Evolutionary conservation across 2,888 invertebrate genomes (phyloP).

Genomic region (Eristalis pertinax): DNA sequence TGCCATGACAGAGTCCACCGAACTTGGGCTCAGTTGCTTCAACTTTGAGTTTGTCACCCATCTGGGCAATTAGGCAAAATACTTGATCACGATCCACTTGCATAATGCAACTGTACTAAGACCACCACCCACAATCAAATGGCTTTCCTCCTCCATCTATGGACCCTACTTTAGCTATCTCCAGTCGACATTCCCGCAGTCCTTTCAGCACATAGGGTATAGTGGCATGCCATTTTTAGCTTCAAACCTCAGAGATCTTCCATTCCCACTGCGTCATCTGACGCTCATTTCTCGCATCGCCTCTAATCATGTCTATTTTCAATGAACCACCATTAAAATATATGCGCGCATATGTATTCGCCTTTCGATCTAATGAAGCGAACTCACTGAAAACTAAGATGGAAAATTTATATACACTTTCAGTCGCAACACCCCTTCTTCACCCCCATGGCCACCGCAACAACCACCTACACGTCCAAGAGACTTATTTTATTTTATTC

Average conservation of each 20-base stretch:
- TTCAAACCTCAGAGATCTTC: neutral
- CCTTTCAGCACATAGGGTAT: too few relatives aligned
- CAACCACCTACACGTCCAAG: neutral
- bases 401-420: conserved; percentile 31
- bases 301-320: conserved; percentile 38
- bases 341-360: neutral
- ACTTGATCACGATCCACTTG: too few relatives aligned
- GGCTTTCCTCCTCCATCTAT: too few relatives aligned
- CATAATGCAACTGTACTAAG: too few relatives aligned
- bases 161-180: neutral
- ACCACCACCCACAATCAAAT: too few relatives aligned
- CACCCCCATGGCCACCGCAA: neutral
- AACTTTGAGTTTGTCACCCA: too few relatives aligned
- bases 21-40: too few relatives aligned
- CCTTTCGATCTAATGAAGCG: neutral
- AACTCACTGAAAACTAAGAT: conserved; percentile 23
- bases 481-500: conserved; percentile 14
- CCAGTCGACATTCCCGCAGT: neutral
- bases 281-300: neutral
- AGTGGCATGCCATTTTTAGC: neutral
- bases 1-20: too few relatives aligned
- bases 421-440: neutral
- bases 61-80: too few relatives aligned
- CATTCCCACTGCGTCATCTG: neutral
- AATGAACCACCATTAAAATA: conserved; percentile 16